phyloP scores from a whole-genome alignment of 1,140 invertebrate species.

The Lordiphosa stackelbergi region DNA sequence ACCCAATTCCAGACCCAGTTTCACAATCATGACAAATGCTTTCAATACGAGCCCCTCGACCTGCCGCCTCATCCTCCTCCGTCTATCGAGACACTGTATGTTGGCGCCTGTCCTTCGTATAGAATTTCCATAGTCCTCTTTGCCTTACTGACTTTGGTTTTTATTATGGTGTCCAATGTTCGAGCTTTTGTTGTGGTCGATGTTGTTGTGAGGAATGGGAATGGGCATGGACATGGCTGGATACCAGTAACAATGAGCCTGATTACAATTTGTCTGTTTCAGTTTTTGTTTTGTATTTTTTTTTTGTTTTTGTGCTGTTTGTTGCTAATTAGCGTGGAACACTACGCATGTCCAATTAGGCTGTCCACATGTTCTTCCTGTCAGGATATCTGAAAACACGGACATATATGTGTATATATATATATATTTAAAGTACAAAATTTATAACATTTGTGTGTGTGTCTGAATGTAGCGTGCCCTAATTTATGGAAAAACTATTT shows the following conservation, averaged over 20 bases:
- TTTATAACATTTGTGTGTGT: background rate
- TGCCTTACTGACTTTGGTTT: constrained; percentile 12
- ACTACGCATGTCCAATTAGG: constrained; percentile 12
- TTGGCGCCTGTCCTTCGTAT: constrained; percentile 10
- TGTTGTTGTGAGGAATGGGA: constrained; percentile 6
- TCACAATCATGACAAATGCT: constrained; percentile 30
- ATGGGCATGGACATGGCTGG: constrained; percentile 1
- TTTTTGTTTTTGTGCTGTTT: constrained; percentile 3
- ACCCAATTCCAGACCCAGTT: constrained; percentile 8
- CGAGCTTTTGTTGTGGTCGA: constrained; percentile 34
- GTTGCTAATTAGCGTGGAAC: constrained; percentile 12
- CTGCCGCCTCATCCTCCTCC: background rate
- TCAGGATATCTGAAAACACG: background rate
- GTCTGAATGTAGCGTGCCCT: background rate
- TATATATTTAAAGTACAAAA: constrained; percentile 1
- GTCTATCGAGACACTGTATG: background rate
- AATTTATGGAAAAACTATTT: too few relatives aligned
- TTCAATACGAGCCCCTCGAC: constrained; percentile 22
- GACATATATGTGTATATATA: background rate
- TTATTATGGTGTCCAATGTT: constrained; percentile 14
- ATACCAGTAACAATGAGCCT: constrained; percentile 18
- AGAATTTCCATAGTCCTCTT: constrained; percentile 16
- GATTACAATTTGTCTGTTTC: constrained; percentile 46
- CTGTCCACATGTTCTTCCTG: constrained; percentile 5
- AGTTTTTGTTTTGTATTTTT: constrained; percentile 32